Evolutionary conservation across 2,113 vertebrate species (phyloP).

Genomic region (Capreolus pygargus): DNA sequence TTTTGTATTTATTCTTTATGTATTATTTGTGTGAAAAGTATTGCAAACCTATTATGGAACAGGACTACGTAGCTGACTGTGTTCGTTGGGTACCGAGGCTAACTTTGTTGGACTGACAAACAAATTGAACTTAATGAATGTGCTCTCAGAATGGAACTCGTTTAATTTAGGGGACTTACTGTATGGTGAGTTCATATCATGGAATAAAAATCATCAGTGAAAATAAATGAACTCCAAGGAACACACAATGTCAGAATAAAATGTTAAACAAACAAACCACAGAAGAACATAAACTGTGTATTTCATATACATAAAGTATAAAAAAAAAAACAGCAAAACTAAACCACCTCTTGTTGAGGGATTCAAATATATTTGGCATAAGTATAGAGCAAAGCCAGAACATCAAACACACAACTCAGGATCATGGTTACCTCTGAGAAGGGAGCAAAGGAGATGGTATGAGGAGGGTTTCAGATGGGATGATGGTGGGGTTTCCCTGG

Average conservation of each 20-base stretch:
- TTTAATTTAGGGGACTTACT: neutral
- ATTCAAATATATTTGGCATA: neutral
- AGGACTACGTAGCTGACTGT: neutral
- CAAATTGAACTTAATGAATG: neutral
- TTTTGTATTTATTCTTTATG: neutral
- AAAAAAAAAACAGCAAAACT: neutral
- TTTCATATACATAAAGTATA: slow-evolving; percentile 22
- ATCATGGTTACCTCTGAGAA: neutral
- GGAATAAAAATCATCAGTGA: neutral
- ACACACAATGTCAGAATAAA: neutral
- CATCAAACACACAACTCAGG: neutral
- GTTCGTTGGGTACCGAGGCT: neutral
- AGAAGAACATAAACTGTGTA: neutral
- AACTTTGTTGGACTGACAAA: neutral
- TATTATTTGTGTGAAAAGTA: neutral
- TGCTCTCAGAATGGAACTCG: neutral
- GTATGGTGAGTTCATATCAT: neutral
- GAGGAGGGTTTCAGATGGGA: neutral
- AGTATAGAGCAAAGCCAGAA: neutral
- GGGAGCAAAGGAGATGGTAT: neutral
- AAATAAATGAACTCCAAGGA: neutral
- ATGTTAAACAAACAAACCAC: neutral
- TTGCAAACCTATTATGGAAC: neutral
- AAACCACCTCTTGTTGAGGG: neutral
- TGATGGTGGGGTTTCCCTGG: neutral